Evolutionary conservation across 2,113 vertebrate genomes (phyloP).

Genomic region (Anolis carolinensis): DNA sequence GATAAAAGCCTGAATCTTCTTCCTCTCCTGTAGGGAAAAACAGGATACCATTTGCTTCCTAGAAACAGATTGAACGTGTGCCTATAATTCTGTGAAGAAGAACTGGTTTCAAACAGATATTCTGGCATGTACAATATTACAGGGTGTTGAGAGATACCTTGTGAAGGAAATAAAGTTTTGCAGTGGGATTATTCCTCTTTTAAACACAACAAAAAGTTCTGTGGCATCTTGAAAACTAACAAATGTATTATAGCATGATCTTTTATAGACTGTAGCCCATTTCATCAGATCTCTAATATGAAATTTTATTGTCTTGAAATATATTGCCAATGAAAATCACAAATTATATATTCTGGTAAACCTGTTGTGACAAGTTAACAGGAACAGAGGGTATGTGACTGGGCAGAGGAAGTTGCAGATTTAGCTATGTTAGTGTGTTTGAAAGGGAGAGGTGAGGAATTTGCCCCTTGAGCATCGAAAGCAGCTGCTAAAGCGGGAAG

Average conservation of each 20-base stretch:
- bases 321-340: neutral
- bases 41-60: neutral
- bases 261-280: too few species aligned
- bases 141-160: neutral
- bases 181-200: neutral
- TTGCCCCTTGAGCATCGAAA: neutral
- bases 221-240: too few species aligned
- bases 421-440: neutral
- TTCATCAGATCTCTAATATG: neutral
- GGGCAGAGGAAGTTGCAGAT: neutral
- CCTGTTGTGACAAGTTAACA: neutral
- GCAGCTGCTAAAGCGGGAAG: neutral
- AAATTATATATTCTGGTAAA: neutral
- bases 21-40: neutral
- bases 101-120: neutral
- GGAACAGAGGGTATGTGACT: neutral
- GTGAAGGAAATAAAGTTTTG: neutral
- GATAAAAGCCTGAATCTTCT: neutral
- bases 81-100: neutral
- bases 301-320: neutral
- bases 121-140: neutral
- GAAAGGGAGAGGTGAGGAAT: neutral
- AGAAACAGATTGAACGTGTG: neutral
- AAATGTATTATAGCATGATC: too few species aligned
- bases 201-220: neutral